Percentiles rank a stretch among this genome's conserved stretches.
phyloP scores from a whole-genome alignment of 2,113 vertebrate genomes.

The Nannobrachium achirus region DNA sequence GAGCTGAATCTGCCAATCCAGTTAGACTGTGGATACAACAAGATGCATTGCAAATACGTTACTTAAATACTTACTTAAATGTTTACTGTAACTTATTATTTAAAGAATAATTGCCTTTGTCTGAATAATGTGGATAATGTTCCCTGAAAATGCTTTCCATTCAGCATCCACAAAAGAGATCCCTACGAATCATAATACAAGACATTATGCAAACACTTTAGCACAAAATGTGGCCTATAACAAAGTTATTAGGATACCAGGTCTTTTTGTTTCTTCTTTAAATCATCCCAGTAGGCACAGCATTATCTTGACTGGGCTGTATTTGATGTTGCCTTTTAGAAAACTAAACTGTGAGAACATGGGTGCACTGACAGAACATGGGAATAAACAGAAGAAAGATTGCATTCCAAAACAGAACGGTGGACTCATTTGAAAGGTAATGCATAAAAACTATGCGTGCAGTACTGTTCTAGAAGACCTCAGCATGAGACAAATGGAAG shows the following conservation, averaged over 20 bases:
- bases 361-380: too few relatives aligned
- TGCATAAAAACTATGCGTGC: background rate
- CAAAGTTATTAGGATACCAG: too few relatives aligned
- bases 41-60: background rate
- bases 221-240: background rate
- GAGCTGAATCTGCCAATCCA: conserved; percentile 52
- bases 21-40: background rate
- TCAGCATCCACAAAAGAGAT: background rate
- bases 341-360: too few relatives aligned
- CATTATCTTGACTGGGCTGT: background rate
- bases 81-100: background rate
- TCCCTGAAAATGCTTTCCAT: background rate
- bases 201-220: background rate
- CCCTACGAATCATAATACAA: too few relatives aligned
- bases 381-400: background rate
- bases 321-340: background rate
- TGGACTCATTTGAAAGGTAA: background rate
- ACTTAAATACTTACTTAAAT: background rate
- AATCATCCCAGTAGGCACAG: too few relatives aligned
- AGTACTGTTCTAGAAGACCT: conserved; percentile 9
- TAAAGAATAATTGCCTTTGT: too few relatives aligned
- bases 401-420: background rate
- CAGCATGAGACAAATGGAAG: background rate
- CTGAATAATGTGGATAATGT: background rate
- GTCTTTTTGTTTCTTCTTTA: too few relatives aligned